Conservation (phyloP, 2,113 vertebrate genomes). For the Pluvianellus socialis region DNA sequence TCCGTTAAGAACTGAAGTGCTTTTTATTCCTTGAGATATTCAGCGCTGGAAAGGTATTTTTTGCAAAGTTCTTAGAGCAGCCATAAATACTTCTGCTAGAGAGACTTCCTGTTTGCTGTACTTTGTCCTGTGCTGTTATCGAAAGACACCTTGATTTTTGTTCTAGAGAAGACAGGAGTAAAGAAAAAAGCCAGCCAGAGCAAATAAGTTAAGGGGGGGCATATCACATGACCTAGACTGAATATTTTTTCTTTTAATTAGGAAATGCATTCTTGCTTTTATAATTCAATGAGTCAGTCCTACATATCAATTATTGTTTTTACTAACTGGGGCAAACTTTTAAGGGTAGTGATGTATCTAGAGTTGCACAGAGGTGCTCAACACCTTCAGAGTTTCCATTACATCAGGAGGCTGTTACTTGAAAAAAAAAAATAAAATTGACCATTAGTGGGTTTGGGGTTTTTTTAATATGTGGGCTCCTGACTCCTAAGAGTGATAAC, state of each 20-base stretch:
- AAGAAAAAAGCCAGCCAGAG: background rate
- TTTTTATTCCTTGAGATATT: background rate
- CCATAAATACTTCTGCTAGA: background rate
- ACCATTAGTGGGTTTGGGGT: background rate
- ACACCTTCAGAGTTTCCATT: background rate
- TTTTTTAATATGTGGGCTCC: background rate
- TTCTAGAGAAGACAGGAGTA: background rate
- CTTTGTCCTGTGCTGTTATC: background rate
- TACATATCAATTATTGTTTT: background rate
- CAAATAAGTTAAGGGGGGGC: background rate
- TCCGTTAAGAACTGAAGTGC: background rate
- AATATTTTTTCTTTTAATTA: background rate
- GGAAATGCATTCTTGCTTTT: background rate
- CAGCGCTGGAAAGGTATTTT: background rate
- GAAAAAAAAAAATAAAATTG: background rate
- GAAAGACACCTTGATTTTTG: background rate
- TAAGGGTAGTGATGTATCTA: background rate
- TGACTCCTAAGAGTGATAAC: background rate
- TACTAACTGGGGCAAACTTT: background rate
- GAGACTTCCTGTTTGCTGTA: slow-evolving; percentile 26
- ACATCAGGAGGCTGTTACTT: background rate
- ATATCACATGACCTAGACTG: background rate
- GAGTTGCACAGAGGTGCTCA: background rate
- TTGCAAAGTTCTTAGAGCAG: background rate
- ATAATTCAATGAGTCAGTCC: background rate